Base-by-base conservation (phyloP, 2,113 vertebrate species). In the Neolamprologus sp. region DNA sequence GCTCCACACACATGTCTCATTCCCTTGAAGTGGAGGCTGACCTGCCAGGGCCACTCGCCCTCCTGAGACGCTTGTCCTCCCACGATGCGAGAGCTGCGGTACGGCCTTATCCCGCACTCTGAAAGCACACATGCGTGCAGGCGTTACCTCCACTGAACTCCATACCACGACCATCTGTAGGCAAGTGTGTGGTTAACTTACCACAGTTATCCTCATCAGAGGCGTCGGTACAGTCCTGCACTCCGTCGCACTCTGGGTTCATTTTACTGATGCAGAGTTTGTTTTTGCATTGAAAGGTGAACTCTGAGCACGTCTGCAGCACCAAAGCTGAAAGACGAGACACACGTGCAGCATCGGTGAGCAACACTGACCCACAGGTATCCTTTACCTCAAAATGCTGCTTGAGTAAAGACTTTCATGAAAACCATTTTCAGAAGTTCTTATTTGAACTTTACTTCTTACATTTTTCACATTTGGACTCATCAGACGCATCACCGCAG, bases 201-300 rank as follows among this genome's bases (percentile, higher is more conserved):
- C 98, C 73, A 9, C 98, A 99, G 87, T 95, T 47, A 1, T 93
- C 92, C 92, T 99, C 98, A 0, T 99, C 98, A 0, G 98, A 99
- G 7, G 94, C 97, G 17, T 99, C 98, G 0, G 91, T 90, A 0
- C 98, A 99, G 95, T 99, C 98, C 53, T 2, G 11, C 82, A 93
- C 84, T 4, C 96, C 97, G 0, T 99, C 98, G 2, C 98, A 99
- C 88, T 98, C 96, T 0, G 98, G 98, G 95, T 98, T 99, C 85
- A 94, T 89, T 91, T 99, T 99, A 90, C 92, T 97, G 93, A 98
- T 81, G 87, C 98, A 99, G 82, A 0, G 28, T 16, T 95, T 95
- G 0, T 86, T 93, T 7, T 82, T 93, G 90, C 98, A 99, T 47
- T 92, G 97, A 92, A 97, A 99, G 0, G 96, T 98, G 89, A 96